phyloP scores from a whole-genome alignment of 1,140 invertebrate genomes.

The Microplitis mediator region DNA sequence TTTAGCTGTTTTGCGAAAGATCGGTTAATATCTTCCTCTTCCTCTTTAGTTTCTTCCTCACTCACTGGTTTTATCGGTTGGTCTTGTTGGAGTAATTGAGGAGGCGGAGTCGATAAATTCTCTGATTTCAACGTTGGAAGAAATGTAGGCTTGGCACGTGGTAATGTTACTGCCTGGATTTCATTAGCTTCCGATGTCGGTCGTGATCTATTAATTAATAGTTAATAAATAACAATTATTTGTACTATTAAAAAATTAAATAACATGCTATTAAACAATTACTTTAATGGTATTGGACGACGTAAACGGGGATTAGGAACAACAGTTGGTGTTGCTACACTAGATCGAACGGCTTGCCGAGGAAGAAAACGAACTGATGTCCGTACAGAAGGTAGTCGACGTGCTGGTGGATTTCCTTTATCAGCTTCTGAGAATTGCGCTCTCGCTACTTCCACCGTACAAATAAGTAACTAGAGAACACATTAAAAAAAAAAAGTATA shows the following conservation, averaged over 20 bases:
- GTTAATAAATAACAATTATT: neutral
- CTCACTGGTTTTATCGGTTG: constrained; percentile 30
- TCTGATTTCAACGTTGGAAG: constrained; percentile 46
- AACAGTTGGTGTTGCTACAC: constrained; percentile 26
- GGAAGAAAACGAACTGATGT: constrained; percentile 23
- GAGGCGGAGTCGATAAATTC: constrained; percentile 47
- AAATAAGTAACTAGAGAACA: constrained; percentile 40
- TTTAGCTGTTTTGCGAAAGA: constrained; percentile 38
- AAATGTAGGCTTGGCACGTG: constrained; percentile 22
- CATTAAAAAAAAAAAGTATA: constrained; percentile 29
- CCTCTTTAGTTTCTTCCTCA: constrained; percentile 17
- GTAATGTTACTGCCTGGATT: constrained; percentile 24
- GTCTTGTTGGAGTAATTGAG: constrained; percentile 49
- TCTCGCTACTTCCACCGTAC: constrained; percentile 32
- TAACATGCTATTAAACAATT: neutral
- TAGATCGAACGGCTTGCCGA: constrained; percentile 12
- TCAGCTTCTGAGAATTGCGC: constrained; percentile 39
- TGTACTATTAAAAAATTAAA: neutral
- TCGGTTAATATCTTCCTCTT: constrained; percentile 14
- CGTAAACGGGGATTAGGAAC: constrained; percentile 42
- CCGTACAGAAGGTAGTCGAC: neutral
- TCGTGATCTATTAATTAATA: neutral
- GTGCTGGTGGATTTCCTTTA: neutral
- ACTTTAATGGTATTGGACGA: constrained; percentile 37
- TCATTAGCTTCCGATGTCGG: constrained; percentile 18